Percentiles rank a stretch among this genome's conserved stretches.
These are phyloP conservation scores for Porites australiensis DNA, from an alignment of 64 coral and sea anemone genomes.

Conservation along the genomic window DNA sequence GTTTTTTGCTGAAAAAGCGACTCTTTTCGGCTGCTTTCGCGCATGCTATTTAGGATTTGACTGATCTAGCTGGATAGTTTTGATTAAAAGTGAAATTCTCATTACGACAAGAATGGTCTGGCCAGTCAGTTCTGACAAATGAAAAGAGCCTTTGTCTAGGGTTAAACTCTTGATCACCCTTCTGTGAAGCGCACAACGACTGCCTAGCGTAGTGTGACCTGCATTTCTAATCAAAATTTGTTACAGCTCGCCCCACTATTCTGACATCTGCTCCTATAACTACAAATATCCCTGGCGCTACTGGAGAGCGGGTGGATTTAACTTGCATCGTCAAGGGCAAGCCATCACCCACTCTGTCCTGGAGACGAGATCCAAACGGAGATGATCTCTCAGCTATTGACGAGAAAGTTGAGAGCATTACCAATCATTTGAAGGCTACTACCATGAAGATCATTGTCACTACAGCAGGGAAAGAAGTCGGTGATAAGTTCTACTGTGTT, in stretches of 20 bases:
- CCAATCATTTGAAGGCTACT: not conserved
- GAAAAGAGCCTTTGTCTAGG: too few species aligned
- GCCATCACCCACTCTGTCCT: conserved; percentile 50
- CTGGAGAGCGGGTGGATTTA: conserved; percentile 24
- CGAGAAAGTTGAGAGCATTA: conserved; percentile 18
- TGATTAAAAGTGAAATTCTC: too few species aligned
- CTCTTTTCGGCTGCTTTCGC: too few species aligned
- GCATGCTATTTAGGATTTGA: too few species aligned
- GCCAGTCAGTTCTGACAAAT: too few species aligned
- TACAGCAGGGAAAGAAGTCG: not conserved
- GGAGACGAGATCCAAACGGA: conserved; percentile 51
- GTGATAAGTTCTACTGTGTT: conserved; percentile 75
- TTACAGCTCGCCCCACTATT: conserved; percentile 73
- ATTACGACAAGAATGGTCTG: too few species aligned
- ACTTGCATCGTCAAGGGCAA: conserved; percentile 45
- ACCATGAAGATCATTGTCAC: conserved; percentile 15
- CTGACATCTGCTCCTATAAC: conserved; percentile 61
- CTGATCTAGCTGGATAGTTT: too few species aligned
- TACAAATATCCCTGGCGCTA: conserved; percentile 71
- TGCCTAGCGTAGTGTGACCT: too few species aligned
- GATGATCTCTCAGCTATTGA: not conserved
- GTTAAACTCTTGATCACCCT: too few species aligned
- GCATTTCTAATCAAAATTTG: not conserved
- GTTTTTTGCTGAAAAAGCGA: too few species aligned
- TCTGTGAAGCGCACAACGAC: too few species aligned